phyloP scores from a whole-genome alignment of 2,797 vertebrate species.

The Lithobates pipiens region DNA sequence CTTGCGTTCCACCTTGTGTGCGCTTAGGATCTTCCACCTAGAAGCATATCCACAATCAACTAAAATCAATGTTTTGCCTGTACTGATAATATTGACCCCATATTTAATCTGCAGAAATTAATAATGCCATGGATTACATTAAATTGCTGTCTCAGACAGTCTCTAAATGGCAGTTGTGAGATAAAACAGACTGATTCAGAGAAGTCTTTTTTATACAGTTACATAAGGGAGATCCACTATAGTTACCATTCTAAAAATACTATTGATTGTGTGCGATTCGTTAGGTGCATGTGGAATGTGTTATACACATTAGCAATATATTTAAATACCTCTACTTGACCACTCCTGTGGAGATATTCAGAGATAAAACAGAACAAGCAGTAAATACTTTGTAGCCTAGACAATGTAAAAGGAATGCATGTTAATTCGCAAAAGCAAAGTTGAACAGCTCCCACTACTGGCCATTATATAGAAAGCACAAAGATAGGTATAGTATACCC shows the following conservation, averaged over 20 bases:
- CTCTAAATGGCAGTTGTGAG: too few relatives aligned
- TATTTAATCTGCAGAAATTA: neutral
- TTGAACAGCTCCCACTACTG: constrained; percentile 13
- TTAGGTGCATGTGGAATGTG: too few relatives aligned
- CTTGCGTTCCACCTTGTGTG: constrained; percentile 75
- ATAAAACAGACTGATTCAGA: too few relatives aligned
- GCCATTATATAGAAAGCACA: constrained; percentile 12
- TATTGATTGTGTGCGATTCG: too few relatives aligned
- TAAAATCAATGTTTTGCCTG: too few relatives aligned
- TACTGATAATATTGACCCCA: too few relatives aligned
- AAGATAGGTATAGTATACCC: too few relatives aligned
- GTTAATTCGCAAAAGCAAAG: neutral
- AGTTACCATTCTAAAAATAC: too few relatives aligned
- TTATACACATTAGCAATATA: too few relatives aligned
- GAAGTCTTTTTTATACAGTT: too few relatives aligned
- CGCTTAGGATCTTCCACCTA: constrained; percentile 76
- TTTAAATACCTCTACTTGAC: neutral
- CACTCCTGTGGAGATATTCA: neutral
- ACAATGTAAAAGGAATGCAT: neutral
- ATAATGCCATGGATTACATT: neutral
- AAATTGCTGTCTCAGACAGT: too few relatives aligned
- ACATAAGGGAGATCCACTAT: too few relatives aligned
- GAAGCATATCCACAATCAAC: neutral
- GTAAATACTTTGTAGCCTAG: neutral
- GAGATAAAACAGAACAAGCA: neutral